Percentiles rank a stretch among this genome's conserved stretches.
phyloP scores from a whole-genome alignment of 2,888 invertebrate species.

The Drosophila picticornis region DNA sequence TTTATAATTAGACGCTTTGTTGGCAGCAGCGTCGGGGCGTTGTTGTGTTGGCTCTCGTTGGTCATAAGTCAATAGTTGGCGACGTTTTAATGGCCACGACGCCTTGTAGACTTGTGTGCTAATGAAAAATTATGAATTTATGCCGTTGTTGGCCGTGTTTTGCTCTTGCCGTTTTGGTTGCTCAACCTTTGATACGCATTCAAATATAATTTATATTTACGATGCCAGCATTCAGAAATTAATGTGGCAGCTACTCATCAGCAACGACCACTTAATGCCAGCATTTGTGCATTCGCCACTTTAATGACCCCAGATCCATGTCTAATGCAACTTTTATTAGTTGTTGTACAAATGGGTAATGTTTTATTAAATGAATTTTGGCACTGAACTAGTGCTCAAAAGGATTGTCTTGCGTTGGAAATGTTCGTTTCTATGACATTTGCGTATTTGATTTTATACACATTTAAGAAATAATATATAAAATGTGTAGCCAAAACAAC shows the following conservation, averaged over 20 bases:
- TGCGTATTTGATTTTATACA: not conserved
- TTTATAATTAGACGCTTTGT: constrained; percentile 67
- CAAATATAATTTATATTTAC: constrained; percentile 51
- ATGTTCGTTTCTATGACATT: not conserved
- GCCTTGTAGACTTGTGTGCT: constrained; percentile 52
- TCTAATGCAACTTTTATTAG: constrained; percentile 54
- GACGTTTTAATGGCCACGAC: constrained; percentile 70
- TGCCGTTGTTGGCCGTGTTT: constrained; percentile 23
- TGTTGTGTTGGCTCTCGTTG: constrained; percentile 40
- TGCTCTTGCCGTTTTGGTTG: not conserved
- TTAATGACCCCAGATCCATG: constrained; percentile 31
- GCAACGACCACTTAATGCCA: constrained; percentile 16
- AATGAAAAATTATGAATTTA: constrained; percentile 78
- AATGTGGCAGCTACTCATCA: constrained; percentile 56
- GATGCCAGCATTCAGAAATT: constrained; percentile 28
- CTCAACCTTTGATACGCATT: constrained; percentile 28
- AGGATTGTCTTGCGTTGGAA: not conserved
- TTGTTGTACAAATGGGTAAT: constrained; percentile 45
- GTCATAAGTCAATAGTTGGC: constrained; percentile 78
- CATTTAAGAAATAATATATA: not conserved
- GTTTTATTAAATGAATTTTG: constrained; percentile 67
- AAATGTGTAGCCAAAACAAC: not conserved
- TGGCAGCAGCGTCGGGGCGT: constrained; percentile 13
- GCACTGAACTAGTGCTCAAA: constrained; percentile 7
- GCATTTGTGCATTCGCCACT: constrained; percentile 28